Evolutionary conservation across 1,140 invertebrate genomes (phyloP), one percentile per base, ranked within the genome.

Genomic region (Microplitis mediator): DNA sequence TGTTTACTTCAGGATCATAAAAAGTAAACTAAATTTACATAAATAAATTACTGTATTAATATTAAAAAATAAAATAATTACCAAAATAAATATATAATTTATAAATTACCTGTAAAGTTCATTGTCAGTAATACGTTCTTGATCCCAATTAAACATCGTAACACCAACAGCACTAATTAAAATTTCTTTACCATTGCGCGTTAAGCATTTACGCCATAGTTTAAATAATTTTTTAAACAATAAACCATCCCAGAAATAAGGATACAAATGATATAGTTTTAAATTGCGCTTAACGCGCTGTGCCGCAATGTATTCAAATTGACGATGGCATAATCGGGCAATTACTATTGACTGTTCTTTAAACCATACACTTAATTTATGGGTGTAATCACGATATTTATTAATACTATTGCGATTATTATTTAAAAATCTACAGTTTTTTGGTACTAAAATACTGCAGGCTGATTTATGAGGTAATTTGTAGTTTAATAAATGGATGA

Each of bases 301-400:
- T 4, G 90, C 91, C 23, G 90, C 74, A 3, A 92, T 88, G 73
- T 88, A 92, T 82, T 92, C 90, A 75, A 90, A 91, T 75, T 92
- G 91, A 75, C 84, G 86, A 4, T 85, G 83, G 86, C 91, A 92
- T 56, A 86, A 79, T 74, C 85, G 85, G 2, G 78, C 73, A 0
- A 86, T 72, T 45, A 82, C 78, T 13, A 79, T 39, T 35, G 80
- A 70, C 4, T 85, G 82, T 35, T 84, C 74, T 51, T 76, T 77
- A 4, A 86, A 69, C 82, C 83, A 84, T 2, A 76, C n/a, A 14
- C 74, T 74, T 56, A 84, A 32, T 45, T 68, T 75, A 45, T 69
- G 58, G 31, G 69, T 60, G 65, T 63, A 75, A 52, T 50, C 62
- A 36, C 64, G 54, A 23, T 77, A 76, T 68, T 71, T 74, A 39